Evolutionary conservation across 2,888 invertebrate species (phyloP).

Genomic region (Atethmia centrago): DNA sequence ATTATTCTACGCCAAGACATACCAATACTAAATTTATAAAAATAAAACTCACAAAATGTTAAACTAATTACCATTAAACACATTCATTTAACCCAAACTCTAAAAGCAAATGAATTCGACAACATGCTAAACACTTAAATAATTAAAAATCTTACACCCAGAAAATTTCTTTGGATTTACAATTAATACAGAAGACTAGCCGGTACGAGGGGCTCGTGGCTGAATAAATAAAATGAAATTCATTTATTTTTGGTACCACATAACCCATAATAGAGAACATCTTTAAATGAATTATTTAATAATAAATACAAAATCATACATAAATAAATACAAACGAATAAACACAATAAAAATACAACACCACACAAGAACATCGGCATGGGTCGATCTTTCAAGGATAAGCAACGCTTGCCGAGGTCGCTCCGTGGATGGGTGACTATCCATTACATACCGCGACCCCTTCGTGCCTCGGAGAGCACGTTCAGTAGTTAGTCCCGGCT

Average conservation of each 20-base stretch:
- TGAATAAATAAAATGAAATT: too few relatives aligned
- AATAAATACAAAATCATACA: too few relatives aligned
- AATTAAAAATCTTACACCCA: background rate
- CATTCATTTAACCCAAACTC: background rate
- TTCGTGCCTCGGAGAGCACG: background rate
- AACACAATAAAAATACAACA: too few relatives aligned
- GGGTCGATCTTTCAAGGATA: background rate
- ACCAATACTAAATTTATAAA: background rate
- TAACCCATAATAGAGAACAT: too few relatives aligned
- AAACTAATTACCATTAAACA: background rate
- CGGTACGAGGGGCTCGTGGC: too few relatives aligned
- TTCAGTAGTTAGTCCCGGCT: too few relatives aligned
- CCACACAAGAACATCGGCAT: background rate
- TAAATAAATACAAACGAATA: too few relatives aligned
- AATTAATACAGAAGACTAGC: constrained; percentile 4
- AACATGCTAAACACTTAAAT: background rate
- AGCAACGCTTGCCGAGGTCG: background rate
- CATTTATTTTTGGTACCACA: too few relatives aligned
- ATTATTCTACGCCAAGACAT: background rate
- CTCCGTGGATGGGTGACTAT: background rate
- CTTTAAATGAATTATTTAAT: too few relatives aligned
- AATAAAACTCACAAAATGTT: background rate
- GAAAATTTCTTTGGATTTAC: background rate
- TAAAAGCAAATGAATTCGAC: background rate
- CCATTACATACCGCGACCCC: background rate